Base-by-base conservation (phyloP, 1,140 invertebrate species). In the Scaptodrosophila lebanonensis region DNA sequence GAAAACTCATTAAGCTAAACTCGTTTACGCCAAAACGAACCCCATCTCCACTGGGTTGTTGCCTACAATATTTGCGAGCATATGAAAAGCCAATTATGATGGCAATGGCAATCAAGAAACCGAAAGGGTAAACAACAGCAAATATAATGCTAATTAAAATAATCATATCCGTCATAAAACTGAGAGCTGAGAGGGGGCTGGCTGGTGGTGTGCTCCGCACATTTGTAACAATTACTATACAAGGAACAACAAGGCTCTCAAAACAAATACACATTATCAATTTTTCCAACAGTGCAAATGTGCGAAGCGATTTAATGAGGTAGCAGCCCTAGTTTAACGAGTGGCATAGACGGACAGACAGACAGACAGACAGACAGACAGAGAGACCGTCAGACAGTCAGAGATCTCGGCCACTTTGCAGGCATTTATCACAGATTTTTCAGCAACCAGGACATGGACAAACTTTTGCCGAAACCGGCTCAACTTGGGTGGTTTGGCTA, bases 71-170 rank as follows among this genome's bases (percentile, higher is more conserved):
- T 77, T 70, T 82, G 58, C 61, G 40, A 82, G 75, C 75, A 82
- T 82, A 82, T 79, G 75, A 79, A 82, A 69, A 69, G 69, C 35
- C 69, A 79, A 79, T 79, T 79, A 79, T 66, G 75, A 65, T 52
- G 61, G 62, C 66, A 68, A 66, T 62, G 36, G 73, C 56, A 62
- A 67, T 42, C 18, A 50, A 44, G 49, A 17, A 36, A 7, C 20
- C 42, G 9, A 53, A 68, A 40, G 66, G 66, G 66, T 68, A 67
- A 68, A 48, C 43, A 82, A 54, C 33, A 68, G 75, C 52, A 73
- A 82, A 82, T 75, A 82, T 75, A 82, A 82, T 82, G 75, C 75
- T 82, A 82, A 82, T 82, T 82, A 82, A 82, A 82, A 82, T 82
- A 82, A 82, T 82, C 75, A 82, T 82, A 82, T 82, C 69, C 76